Percentiles rank a stretch among this genome's conserved stretches.
phyloP scores from a whole-genome alignment of 1,140 invertebrate genomes.

The Sycophila sp. region DNA sequence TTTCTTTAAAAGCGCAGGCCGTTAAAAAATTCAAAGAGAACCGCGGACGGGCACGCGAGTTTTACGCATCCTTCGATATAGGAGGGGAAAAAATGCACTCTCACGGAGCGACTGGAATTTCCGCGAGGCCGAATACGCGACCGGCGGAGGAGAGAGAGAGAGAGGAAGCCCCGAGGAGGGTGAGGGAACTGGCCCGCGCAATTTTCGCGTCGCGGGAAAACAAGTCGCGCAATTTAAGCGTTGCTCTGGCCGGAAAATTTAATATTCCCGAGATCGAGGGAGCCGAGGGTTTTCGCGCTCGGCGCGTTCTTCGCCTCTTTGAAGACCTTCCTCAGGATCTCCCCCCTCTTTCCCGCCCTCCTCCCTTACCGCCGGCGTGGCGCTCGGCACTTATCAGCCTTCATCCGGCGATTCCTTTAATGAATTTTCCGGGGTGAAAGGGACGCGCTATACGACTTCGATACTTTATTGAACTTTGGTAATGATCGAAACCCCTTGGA shows the following conservation, averaged over 20 bases:
- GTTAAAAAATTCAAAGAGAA: too few species aligned
- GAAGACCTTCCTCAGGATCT: background rate
- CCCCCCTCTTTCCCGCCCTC: background rate
- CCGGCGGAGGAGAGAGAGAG: too few species aligned
- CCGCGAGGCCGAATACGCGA: too few species aligned
- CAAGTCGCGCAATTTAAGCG: slow-evolving; percentile 4
- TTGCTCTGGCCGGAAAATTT: slow-evolving; percentile 26
- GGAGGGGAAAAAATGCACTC: too few species aligned
- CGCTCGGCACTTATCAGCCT: slow-evolving; percentile 20
- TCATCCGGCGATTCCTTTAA: slow-evolving; percentile 28
- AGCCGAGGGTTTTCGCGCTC: slow-evolving; percentile 8
- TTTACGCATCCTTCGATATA: too few species aligned
- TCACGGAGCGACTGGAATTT: too few species aligned
- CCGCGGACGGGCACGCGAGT: too few species aligned
- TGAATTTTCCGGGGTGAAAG: slow-evolving; percentile 24
- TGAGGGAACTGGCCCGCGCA: background rate
- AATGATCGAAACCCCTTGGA: background rate
- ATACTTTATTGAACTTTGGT: slow-evolving; percentile 36
- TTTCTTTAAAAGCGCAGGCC: too few species aligned
- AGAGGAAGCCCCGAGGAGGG: too few species aligned
- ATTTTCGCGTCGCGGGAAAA: slow-evolving; percentile 14
- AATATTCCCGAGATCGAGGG: slow-evolving; percentile 19
- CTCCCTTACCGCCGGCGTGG: background rate
- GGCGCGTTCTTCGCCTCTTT: background rate
- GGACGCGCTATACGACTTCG: slow-evolving; percentile 14